These are phyloP conservation scores for Papilio machaon DNA, from an alignment of 1,140 invertebrate species.

Conservation along the genomic window DNA sequence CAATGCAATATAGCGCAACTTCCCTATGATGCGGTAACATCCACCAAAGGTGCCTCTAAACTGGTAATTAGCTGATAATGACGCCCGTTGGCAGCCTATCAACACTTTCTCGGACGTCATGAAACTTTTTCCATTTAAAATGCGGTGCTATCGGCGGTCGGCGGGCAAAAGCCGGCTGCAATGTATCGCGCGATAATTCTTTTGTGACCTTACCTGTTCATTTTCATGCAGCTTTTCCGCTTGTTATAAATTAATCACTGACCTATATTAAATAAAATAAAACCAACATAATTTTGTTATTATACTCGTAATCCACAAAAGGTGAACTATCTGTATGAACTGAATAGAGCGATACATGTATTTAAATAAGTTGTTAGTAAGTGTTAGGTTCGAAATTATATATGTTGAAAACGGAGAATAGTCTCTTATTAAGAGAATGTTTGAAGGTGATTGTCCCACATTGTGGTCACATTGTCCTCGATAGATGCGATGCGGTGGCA, in stretches of 20 bases:
- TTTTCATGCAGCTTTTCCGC: background rate
- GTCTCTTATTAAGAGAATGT: background rate
- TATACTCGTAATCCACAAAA: background rate
- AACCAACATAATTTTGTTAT: background rate
- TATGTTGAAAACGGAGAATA: background rate
- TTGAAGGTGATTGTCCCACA: background rate
- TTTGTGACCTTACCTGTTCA: constrained; percentile 20
- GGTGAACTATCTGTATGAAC: too few relatives aligned
- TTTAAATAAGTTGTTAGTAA: too few relatives aligned
- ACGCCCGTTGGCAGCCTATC: constrained; percentile 30
- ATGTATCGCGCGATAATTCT: constrained; percentile 9
- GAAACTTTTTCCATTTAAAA: constrained; percentile 35
- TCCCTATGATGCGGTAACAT: constrained; percentile 36
- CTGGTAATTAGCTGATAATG: constrained; percentile 30
- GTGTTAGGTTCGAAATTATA: background rate
- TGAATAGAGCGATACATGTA: too few relatives aligned
- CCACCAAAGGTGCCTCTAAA: constrained; percentile 30
- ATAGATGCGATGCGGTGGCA: background rate
- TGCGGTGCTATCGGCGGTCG: background rate
- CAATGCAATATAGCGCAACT: constrained; percentile 50
- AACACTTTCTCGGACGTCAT: constrained; percentile 7
- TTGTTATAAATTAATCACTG: background rate
- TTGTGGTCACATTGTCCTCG: background rate
- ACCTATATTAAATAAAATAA: background rate
- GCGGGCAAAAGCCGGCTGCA: background rate